These are phyloP conservation scores for Aphyosemion australe DNA, from an alignment of 2,113 vertebrate genomes.

Conservation along the genomic window DNA sequence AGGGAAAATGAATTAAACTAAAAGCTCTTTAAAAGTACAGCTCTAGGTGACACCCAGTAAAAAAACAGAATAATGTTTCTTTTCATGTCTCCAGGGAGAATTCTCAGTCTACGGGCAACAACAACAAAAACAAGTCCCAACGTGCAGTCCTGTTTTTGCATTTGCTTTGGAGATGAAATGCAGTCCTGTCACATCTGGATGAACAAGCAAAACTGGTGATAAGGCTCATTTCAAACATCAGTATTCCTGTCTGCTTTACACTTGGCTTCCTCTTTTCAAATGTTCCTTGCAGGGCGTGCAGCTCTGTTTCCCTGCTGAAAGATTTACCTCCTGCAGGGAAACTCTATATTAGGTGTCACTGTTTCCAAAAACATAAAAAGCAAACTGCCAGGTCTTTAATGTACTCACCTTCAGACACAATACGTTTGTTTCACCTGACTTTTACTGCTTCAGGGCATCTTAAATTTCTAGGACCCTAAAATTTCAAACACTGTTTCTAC, in stretches of 20 bases:
- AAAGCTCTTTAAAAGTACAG: constrained; percentile 70
- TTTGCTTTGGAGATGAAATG: constrained; percentile 16
- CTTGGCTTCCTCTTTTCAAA: not conserved
- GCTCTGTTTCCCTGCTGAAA: constrained; percentile 1
- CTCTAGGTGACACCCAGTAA: constrained; percentile 55
- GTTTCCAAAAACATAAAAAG: constrained; percentile 2
- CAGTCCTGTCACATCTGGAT: constrained; percentile 21
- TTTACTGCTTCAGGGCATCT: not conserved
- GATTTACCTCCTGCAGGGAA: constrained; percentile 8
- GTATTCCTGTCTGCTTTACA: constrained; percentile 1
- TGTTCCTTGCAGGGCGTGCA: constrained; percentile 8
- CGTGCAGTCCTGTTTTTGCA: constrained; percentile 4
- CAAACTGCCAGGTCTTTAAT: not conserved
- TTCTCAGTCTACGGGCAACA: not conserved
- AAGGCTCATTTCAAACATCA: constrained; percentile 39
- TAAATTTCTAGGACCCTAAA: not conserved
- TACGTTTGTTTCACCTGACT: not conserved
- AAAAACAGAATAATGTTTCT: constrained; percentile 47
- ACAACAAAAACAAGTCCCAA: not conserved
- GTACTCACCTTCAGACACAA: not conserved
- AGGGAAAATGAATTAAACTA: constrained; percentile 73
- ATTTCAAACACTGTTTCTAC: not conserved
- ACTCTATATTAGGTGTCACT: not conserved
- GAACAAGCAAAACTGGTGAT: constrained; percentile 21
- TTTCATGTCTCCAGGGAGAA: constrained; percentile 30